Base-by-base conservation (phyloP, 2,797 vertebrate species). In the Glyptemys insculpta region DNA sequence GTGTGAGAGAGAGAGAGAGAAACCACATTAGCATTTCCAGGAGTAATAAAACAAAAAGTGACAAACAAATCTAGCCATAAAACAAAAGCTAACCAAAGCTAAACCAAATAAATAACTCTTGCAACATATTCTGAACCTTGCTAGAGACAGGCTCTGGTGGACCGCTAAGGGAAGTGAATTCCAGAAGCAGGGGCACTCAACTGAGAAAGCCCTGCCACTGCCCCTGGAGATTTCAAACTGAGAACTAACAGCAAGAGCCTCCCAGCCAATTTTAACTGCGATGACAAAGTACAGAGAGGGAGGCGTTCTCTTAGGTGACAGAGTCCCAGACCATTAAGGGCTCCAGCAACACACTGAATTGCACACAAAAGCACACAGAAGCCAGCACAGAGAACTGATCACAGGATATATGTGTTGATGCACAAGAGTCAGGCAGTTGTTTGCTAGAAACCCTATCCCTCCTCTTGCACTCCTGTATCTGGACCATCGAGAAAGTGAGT, bases 191-290 rank as follows among this genome's bases (percentile, higher is more conserved):
- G n/a, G 25, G 1, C 9, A 25, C 10, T 31, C 68, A 12, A n/a
- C 19, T 29, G 11, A 86, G 27, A 6, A 83, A 49, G 1, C 15
- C 10, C 15, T 81, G 25, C 11, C 25, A 56, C 2, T 2, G 12
- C 2, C 3, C 53, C 47, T 62, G 10, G 1, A 5, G 3, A 29
- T 25, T 27, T 41, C 76, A 78, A n/a, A 31, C 12, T 18, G 44
- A 49, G 81, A 62, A 37, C 74, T 27, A 50, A 3, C 34, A 76
- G 50, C 21, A 50, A 57, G 74, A 1, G 23, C 49, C 9, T 1
- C 47, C 25, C 19, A 9, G 0, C 0, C 12, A 12, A 23, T 79
- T 62, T 52, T 3, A 76, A 1, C 3, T 16, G 6, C 34, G 0
- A 0, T 1, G 53, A 41, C 23, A 65, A 79, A 85, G 11, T 12